Conservation (phyloP, 2,888 invertebrate species). For the Stegana nigrithorax region DNA sequence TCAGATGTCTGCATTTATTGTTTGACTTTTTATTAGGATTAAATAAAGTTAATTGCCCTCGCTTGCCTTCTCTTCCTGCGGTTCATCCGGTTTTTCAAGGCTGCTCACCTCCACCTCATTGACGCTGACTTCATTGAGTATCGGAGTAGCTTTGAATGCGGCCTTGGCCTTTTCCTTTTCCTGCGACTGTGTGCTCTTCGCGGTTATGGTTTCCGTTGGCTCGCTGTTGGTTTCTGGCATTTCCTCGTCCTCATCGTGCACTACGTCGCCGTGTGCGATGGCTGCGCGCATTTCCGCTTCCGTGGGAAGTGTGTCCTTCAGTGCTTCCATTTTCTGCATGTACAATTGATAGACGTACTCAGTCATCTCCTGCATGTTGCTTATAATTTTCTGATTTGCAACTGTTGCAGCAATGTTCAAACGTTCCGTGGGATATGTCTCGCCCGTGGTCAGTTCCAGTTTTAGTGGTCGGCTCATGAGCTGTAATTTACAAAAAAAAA, state of each 20-base stretch:
- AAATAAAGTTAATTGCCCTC: constrained; percentile 37
- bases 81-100: constrained; percentile 15
- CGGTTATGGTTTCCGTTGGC: neutral
- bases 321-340: constrained; percentile 77
- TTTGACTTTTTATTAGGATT: constrained; percentile 38
- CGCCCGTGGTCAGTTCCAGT: constrained; percentile 83
- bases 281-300: constrained; percentile 53
- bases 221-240: constrained; percentile 32
- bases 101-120: constrained; percentile 45
- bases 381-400: constrained; percentile 61
- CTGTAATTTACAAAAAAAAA: constrained; percentile 68
- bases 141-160: constrained; percentile 65
- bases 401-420: constrained; percentile 68
- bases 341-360: constrained; percentile 95
- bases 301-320: constrained; percentile 68
- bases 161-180: constrained; percentile 38
- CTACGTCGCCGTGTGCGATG: constrained; percentile 69
- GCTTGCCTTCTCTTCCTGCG: constrained; percentile 13
- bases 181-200: no score
- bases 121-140: constrained; percentile 70
- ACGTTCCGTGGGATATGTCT: constrained; percentile 82
- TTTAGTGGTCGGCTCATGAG: constrained; percentile 84
- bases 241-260: constrained; percentile 52
- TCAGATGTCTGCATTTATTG: constrained; percentile 19
- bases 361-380: constrained; percentile 91